Evolutionary conservation across 92 coral and sea anemone genomes (phyloP).

Genomic region (Pocillopora grandis): DNA sequence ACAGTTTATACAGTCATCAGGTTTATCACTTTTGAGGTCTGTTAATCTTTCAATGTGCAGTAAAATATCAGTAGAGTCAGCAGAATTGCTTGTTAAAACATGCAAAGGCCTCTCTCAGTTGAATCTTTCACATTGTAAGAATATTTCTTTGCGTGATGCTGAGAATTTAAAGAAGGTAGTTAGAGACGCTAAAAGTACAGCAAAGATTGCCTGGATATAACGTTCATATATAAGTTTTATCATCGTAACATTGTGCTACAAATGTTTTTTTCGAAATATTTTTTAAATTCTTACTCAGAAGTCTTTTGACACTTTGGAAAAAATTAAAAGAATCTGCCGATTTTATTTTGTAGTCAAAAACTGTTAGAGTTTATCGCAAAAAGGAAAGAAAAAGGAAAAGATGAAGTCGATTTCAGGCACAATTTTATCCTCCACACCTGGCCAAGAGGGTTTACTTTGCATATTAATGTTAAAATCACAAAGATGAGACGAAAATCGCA

Average conservation of each 20-base stretch:
- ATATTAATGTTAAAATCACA: no score
- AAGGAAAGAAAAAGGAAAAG: no score
- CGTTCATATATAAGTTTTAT: background rate
- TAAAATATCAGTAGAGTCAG: slow-evolving; percentile 51
- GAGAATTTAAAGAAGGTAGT: slow-evolving; percentile 41
- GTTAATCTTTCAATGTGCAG: slow-evolving; percentile 65
- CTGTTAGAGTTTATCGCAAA: no score
- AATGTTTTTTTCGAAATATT: no score
- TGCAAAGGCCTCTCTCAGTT: slow-evolving; percentile 50
- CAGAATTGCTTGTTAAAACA: slow-evolving; percentile 18
- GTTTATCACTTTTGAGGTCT: slow-evolving; percentile 23
- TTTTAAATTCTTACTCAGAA: no score
- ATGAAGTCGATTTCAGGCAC: no score
- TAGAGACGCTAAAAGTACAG: background rate
- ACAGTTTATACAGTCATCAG: slow-evolving; percentile 39
- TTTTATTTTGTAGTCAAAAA: no score
- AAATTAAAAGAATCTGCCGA: no score
- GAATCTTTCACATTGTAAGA: slow-evolving; percentile 61
- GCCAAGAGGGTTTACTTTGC: no score
- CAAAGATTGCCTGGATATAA: slow-evolving; percentile 21
- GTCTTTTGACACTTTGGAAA: no score
- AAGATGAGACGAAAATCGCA: no score
- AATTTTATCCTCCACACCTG: no score
- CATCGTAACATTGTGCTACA: background rate
- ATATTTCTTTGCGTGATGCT: slow-evolving; percentile 55